Percentiles rank a stretch among this genome's conserved stretches.
Conservation (phyloP, 1,140 invertebrate species). For the Hycleus cichorii region DNA sequence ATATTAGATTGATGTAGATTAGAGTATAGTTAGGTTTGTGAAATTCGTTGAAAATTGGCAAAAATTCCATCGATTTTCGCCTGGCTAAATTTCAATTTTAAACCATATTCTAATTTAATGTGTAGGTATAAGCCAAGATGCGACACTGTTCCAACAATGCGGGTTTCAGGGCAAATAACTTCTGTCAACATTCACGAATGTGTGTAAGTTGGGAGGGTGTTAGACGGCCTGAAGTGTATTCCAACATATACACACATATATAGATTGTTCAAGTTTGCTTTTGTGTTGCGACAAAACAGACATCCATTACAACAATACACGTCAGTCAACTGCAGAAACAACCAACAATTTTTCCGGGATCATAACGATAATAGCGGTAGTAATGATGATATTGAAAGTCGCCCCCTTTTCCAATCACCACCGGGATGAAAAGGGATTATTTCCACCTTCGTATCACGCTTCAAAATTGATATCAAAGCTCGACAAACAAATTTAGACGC, state of each 20-base stretch:
- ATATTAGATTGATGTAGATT: not conserved
- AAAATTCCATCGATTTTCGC: too few species aligned
- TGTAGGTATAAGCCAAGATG: too few species aligned
- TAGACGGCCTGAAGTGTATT: slow-evolving; percentile 4
- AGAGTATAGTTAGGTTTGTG: too few species aligned
- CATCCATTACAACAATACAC: slow-evolving; percentile 14
- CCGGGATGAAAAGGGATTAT: too few species aligned
- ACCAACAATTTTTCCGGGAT: not conserved
- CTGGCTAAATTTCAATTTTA: not conserved
- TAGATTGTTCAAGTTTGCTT: slow-evolving; percentile 9
- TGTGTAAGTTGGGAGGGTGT: slow-evolving; percentile 1
- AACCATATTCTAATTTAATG: not conserved
- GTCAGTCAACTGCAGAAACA: slow-evolving; percentile 11
- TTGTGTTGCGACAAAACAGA: slow-evolving; percentile 10
- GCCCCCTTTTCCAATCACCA: too few species aligned
- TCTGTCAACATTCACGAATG: not conserved
- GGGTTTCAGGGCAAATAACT: slow-evolving; percentile 3
- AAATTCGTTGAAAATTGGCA: too few species aligned
- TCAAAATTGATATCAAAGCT: too few species aligned
- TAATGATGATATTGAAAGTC: too few species aligned
- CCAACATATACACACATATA: not conserved
- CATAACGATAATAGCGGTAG: too few species aligned
- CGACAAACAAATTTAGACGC: too few species aligned
- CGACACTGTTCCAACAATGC: not conserved
- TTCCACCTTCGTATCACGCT: too few species aligned